Evolutionary conservation across 2,888 invertebrate species (phyloP).

Genomic region (Serrognathus titanus): DNA sequence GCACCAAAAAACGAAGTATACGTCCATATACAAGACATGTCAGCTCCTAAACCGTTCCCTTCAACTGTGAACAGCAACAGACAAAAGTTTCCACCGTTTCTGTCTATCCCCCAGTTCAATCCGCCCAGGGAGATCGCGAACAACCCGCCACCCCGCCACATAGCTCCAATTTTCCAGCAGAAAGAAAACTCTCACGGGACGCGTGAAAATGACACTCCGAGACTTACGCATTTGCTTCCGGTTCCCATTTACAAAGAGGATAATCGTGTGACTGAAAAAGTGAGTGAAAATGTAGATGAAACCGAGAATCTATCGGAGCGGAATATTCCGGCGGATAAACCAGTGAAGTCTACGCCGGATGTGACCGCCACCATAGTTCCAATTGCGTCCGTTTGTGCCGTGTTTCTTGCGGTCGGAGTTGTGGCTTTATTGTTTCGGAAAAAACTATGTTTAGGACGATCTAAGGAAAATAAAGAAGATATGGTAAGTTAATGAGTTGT

Average conservation of each 20-base stretch:
- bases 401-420: slow-evolving; percentile 63
- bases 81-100: slow-evolving; percentile 32
- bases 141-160: too few species aligned
- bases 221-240: slow-evolving; percentile 6
- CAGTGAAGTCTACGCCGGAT: slow-evolving; percentile 52
- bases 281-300: not conserved
- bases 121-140: too few species aligned
- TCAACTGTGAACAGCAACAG: not conserved
- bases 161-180: not conserved
- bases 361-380: slow-evolving; percentile 68
- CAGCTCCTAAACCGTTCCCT: not conserved
- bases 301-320: slow-evolving; percentile 13
- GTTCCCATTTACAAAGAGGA: not conserved
- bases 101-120: slow-evolving; percentile 23
- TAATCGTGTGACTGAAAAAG: not conserved
- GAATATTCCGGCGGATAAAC: slow-evolving; percentile 33
- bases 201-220: not conserved
- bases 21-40: slow-evolving; percentile 46
- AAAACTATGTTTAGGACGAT: slow-evolving; percentile 62
- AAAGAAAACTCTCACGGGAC: slow-evolving; percentile 27
- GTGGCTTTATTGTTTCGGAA: slow-evolving; percentile 69
- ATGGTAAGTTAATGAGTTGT: slow-evolving; percentile 55
- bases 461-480: slow-evolving; percentile 69
- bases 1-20: slow-evolving; percentile 66
- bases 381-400: slow-evolving; percentile 64